These are phyloP conservation scores for Clytia hemisphaerica DNA, from an alignment of 30 jellyfish, hydroid and myxozoan species.

Conservation along the genomic window DNA sequence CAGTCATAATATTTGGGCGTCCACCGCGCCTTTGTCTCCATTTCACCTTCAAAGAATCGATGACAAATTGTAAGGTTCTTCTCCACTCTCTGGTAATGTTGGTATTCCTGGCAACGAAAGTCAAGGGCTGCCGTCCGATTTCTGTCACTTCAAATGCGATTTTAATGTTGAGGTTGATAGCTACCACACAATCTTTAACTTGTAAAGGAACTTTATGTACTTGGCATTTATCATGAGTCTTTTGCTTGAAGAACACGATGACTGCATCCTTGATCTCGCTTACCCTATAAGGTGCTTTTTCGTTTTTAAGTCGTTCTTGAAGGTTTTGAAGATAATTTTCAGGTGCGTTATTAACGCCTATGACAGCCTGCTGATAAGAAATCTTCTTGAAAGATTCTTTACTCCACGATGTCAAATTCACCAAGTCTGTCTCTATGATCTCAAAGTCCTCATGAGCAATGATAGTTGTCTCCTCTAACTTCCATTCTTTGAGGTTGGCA, in stretches of 20 bases:
- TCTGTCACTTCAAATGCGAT: constrained; percentile 63
- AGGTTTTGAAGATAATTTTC: constrained; percentile 16
- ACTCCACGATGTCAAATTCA: constrained; percentile 37
- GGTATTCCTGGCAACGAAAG: constrained; percentile 49
- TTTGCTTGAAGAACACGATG: constrained; percentile 49
- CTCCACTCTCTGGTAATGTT: constrained; percentile 47
- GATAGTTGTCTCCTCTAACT: constrained; percentile 56
- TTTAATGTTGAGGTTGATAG: constrained; percentile 24
- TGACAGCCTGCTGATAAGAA: constrained; percentile 29
- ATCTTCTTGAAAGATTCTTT: constrained; percentile 37
- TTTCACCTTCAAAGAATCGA: constrained; percentile 38
- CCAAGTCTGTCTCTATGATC: constrained; percentile 39
- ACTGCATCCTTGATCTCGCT: constrained; percentile 73
- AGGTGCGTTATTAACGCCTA: constrained; percentile 40
- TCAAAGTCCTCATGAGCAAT: constrained; percentile 37
- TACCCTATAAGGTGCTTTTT: neutral
- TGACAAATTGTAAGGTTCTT: constrained; percentile 18
- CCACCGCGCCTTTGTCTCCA: constrained; percentile 86
- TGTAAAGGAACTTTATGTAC: constrained; percentile 36
- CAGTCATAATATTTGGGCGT: constrained; percentile 82
- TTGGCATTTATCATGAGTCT: constrained; percentile 35
- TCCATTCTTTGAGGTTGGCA: constrained; percentile 67
- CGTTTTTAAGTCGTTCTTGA: neutral
- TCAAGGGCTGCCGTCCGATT: constrained; percentile 38
- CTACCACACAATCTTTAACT: neutral